These are phyloP conservation scores for Erebia ligea DNA, from an alignment of 2,888 invertebrate genomes.

Conservation along the genomic window DNA sequence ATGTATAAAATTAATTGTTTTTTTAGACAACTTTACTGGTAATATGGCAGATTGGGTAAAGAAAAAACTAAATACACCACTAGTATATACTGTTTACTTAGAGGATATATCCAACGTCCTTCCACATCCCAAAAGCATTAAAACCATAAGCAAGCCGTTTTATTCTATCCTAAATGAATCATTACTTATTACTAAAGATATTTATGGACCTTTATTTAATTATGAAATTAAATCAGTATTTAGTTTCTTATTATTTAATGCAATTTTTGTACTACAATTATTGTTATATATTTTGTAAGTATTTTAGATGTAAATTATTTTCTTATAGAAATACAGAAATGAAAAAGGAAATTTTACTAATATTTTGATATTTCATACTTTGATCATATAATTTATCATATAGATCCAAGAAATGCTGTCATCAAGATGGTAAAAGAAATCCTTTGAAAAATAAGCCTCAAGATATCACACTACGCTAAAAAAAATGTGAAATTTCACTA, in stretches of 20 bases:
- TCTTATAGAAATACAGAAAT: no score
- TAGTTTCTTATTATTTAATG: neutral
- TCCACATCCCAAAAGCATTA: conserved; percentile 52
- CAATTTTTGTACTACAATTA: conserved; percentile 3
- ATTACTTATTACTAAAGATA: conserved; percentile 56
- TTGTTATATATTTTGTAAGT: neutral
- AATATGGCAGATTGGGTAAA: conserved; percentile 76
- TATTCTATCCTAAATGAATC: conserved; percentile 59
- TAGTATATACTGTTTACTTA: conserved; percentile 67
- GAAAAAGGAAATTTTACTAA: no score
- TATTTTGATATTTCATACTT: no score
- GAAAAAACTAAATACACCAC: conserved; percentile 63
- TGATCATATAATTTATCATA: no score
- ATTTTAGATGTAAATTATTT: neutral
- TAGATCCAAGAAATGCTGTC: no score
- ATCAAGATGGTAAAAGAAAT: no score
- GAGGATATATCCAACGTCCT: conserved; percentile 51
- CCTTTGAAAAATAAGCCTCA: no score
- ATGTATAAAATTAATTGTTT: no score
- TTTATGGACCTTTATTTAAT: conserved; percentile 69
- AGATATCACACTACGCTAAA: no score
- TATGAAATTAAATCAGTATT: neutral
- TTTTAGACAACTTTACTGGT: conserved; percentile 63
- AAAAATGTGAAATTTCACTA: no score
- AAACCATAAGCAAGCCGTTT: conserved; percentile 53